Evolutionary conservation across 1,140 invertebrate genomes (phyloP).

Genomic region (Musca vetustissima): DNA sequence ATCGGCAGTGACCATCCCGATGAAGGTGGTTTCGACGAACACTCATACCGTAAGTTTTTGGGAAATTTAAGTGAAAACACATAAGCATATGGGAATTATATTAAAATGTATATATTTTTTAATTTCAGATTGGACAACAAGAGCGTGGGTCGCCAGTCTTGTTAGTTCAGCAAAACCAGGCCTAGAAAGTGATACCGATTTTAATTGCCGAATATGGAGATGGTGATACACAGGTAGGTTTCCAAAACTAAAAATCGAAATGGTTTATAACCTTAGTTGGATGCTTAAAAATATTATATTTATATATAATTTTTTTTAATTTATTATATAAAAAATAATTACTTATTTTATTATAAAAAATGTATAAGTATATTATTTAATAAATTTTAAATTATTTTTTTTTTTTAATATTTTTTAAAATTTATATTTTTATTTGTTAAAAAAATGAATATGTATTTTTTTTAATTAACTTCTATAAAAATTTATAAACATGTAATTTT

Average conservation of each 20-base stretch:
- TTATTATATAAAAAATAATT: background rate
- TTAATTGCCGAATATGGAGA: constrained; percentile 98
- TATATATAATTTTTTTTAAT: background rate
- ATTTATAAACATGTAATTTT: constrained; percentile 2
- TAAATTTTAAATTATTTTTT: too few relatives aligned
- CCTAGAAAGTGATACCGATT: constrained; percentile 93
- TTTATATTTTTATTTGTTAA: too few relatives aligned
- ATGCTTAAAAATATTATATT: background rate
- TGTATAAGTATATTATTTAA: too few relatives aligned
- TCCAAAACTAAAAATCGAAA: too few relatives aligned
- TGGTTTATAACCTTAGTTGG: too few relatives aligned
- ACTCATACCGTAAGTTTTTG: constrained; percentile 82
- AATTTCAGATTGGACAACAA: constrained; percentile 74
- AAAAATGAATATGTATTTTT: too few relatives aligned
- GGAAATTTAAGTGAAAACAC: too few relatives aligned
- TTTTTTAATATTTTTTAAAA: too few relatives aligned
- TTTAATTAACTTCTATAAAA: background rate
- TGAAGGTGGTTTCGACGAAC: constrained; percentile 91
- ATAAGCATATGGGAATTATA: background rate
- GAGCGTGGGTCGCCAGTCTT: constrained; percentile 69
- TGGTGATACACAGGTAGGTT: constrained; percentile 86
- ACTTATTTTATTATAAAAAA: too few relatives aligned
- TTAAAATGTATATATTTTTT: constrained; percentile 11
- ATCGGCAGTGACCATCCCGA: constrained; percentile 88
- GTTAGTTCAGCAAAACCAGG: constrained; percentile 77